A percentile compares a stretch with the other conserved stretches of the same genome.
Conservation (phyloP, 2,888 invertebrate genomes). For the Ectropis crepuscularia region DNA sequence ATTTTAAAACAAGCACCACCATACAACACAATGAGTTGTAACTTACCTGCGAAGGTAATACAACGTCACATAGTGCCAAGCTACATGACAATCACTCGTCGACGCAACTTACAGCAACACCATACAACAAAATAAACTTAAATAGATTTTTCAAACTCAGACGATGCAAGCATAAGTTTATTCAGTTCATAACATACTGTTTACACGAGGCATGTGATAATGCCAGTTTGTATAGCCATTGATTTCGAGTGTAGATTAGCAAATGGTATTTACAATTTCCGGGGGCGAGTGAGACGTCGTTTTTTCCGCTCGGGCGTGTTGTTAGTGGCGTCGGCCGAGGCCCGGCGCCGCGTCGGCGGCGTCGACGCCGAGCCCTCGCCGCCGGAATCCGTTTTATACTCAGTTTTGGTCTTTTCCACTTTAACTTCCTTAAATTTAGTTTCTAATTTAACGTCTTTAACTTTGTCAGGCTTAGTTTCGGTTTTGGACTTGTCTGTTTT, state of each 20-base stretch:
- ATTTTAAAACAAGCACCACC: no score
- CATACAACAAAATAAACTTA: not conserved
- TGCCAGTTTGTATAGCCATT: no score
- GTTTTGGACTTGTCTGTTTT: conserved; percentile 38
- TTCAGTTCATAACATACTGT: not conserved
- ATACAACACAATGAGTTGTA: no score
- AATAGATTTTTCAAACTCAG: not conserved
- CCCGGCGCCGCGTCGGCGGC: conserved; percentile 70
- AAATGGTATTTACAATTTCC: conserved; percentile 67
- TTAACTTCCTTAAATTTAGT: conserved; percentile 29
- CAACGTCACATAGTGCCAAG: no score
- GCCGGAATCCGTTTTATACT: conserved; percentile 51
- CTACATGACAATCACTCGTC: conserved; percentile 30
- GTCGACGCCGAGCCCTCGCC: conserved; percentile 48
- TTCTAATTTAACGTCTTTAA: conserved; percentile 27
- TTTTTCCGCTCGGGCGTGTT: conserved; percentile 78
- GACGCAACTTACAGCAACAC: conserved; percentile 6
- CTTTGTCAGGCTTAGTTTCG: conserved; percentile 34
- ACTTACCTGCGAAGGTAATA: no score
- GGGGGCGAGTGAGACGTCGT: conserved; percentile 76
- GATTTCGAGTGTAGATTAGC: not conserved
- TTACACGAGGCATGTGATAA: no score
- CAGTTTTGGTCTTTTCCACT: conserved; percentile 39
- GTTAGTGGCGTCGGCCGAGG: conserved; percentile 63
- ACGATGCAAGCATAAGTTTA: conserved; percentile 1